Conservation (phyloP, 2,797 vertebrate genomes). For the Melanogrammus aeglefinus region DNA sequence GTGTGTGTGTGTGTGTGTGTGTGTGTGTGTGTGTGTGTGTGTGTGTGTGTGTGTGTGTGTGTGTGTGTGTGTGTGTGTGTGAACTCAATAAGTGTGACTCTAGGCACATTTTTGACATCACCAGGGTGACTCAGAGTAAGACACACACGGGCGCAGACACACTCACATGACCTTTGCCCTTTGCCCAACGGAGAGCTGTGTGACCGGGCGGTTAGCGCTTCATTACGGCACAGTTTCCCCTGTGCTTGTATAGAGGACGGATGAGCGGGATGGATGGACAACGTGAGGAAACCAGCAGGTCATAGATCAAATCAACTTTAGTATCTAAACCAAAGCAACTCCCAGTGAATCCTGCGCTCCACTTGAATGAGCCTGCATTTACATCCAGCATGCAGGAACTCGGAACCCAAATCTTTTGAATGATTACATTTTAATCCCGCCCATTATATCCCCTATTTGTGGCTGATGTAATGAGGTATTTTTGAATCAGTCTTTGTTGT, state of each 20-base stretch:
- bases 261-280: conserved; percentile 1
- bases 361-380: background rate
- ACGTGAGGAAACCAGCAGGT: background rate
- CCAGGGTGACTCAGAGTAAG: background rate
- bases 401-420: background rate
- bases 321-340: background rate
- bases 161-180: conserved; percentile 35
- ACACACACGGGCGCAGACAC: conserved; percentile 17
- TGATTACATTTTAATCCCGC: background rate
- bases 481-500: background rate
- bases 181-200: conserved; percentile 26
- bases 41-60: conserved; percentile 6
- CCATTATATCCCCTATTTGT: background rate
- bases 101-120: conserved; percentile 13
- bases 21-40: too few relatives aligned
- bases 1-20: conserved; percentile 12
- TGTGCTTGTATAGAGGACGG: background rate
- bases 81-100: background rate
- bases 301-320: background rate
- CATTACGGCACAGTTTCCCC: conserved; percentile 38
- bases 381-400: background rate
- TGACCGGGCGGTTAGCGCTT: conserved; percentile 37
- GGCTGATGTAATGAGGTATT: background rate
- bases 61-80: conserved; percentile 7
- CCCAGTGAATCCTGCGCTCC: too few relatives aligned